Conservation (phyloP, 1,140 invertebrate genomes). For the Eumaeus atala region DNA sequence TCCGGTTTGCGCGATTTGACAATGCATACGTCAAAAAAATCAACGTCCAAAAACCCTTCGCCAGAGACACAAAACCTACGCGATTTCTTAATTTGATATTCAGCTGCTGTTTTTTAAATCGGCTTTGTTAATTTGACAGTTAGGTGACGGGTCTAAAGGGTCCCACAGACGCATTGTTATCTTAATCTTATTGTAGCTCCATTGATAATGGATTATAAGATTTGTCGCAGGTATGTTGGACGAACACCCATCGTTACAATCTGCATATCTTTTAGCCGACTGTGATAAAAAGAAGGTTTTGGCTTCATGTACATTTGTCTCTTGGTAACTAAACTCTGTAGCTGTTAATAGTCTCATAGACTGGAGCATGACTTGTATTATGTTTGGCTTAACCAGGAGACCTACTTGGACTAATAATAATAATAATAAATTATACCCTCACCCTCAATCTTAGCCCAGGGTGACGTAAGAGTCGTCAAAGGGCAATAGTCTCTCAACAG, state of each 20-base stretch:
- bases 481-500: no score
- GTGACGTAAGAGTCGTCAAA: no score
- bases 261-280: no score
- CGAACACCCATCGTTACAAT: conserved; percentile 35
- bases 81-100: conserved; percentile 47
- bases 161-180: conserved; percentile 37
- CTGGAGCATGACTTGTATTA: no score
- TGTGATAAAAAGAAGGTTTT: no score
- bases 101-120: conserved; percentile 45
- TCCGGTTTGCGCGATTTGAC: conserved; percentile 37
- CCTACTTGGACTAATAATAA: no score
- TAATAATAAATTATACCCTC: no score
- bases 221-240: conserved; percentile 39
- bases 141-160: conserved; percentile 44
- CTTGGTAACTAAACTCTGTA: no score
- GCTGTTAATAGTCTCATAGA: no score
- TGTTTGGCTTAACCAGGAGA: no score
- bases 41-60: conserved; percentile 43
- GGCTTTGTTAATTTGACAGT: conserved; percentile 58
- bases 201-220: conserved; percentile 47
- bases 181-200: conserved; percentile 31
- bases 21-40: conserved; percentile 50
- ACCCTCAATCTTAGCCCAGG: no score
- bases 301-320: no score
- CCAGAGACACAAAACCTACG: conserved; percentile 15